A percentile compares a stretch with the other conserved stretches of the same genome.
These are phyloP conservation scores for Pantala flavescens DNA, from an alignment of 1,140 invertebrate genomes.

Conservation along the genomic window DNA sequence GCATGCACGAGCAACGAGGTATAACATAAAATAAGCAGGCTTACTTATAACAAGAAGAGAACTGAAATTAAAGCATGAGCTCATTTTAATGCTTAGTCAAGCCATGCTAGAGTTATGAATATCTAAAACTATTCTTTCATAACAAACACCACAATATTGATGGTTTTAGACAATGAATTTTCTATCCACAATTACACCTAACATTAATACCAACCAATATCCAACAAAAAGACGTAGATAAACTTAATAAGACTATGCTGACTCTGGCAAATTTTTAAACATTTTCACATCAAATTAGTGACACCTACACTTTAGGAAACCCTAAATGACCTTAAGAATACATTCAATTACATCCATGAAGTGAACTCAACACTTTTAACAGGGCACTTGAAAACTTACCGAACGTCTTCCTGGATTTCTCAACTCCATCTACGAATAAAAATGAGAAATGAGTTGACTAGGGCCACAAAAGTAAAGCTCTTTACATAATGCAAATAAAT, in stretches of 20 bases:
- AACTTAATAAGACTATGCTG: background rate
- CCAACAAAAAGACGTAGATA: background rate
- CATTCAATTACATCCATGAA: slow-evolving; percentile 3
- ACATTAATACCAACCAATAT: background rate
- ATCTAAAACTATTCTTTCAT: background rate
- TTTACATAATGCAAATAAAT: slow-evolving; percentile 11
- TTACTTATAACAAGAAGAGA: background rate
- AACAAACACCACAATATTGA: background rate
- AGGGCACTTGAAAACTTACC: slow-evolving; percentile 30
- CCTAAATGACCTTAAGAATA: background rate
- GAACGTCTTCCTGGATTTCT: slow-evolving; percentile 36
- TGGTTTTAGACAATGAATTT: background rate
- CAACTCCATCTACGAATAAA: slow-evolving; percentile 37
- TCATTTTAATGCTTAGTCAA: background rate
- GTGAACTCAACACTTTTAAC: background rate
- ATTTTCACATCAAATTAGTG: background rate
- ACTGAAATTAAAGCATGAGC: background rate
- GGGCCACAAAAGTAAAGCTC: slow-evolving; percentile 7
- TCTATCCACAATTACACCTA: background rate
- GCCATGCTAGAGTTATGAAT: background rate
- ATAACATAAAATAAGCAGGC: too few species aligned
- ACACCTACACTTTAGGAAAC: background rate
- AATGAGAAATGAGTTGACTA: slow-evolving; percentile 27
- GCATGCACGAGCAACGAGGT: too few species aligned
- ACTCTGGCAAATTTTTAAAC: background rate